Base-by-base conservation (phyloP, 2,113 vertebrate genomes). In the Rhea americana region DNA sequence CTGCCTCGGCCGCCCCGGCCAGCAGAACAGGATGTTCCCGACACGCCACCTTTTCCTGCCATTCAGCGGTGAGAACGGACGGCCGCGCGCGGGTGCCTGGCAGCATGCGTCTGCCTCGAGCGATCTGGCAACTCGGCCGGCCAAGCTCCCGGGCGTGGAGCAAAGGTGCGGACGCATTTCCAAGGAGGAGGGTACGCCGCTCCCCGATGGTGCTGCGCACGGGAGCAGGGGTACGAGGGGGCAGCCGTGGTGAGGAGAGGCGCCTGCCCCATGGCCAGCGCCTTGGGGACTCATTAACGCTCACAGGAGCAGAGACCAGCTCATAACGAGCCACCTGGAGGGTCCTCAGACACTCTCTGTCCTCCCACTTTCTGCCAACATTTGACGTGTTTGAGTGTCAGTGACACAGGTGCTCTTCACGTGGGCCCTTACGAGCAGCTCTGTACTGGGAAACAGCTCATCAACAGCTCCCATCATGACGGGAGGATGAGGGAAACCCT, bases 11-110 rank as follows among this genome's bases (percentile, higher is more conserved):
- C 80, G 82, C 82, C 50, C 68, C 11, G 4, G 15, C 87, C 15
- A 3, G 83, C 91, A 84, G 70, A 90, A 59, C 96, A 88, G 97
- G 96, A 96, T 87, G 94, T 93, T 94, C 92, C 96, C 92, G 63
- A 11, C 72, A 75, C 93, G 77, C 95, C 96, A 73, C 96, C 97
- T 97, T 93, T 98, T 98, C 97, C 97, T 98, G 65, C 91, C 96
- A 97, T 97, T 97, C 97, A 97, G 76, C 18, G 1, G 8, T 2
- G 67, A 94, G 84, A 90, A 92, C 70, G 65, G 93, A 89, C 37
- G 26, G 58, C 59, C 61, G 7, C 13, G 21, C 47, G 0, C 77
- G 70, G 90, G 65, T 90, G 86, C 91, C 92, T 92, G 95, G 87
- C 95, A 95, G 78, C 82, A 41, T 0, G 18, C 93, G 1, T 0